A percentile compares a stretch with the other conserved stretches of the same genome.
These are phyloP conservation scores for Liolophura sinensis DNA, from an alignment of 1,140 invertebrate genomes.

Conservation along the genomic window DNA sequence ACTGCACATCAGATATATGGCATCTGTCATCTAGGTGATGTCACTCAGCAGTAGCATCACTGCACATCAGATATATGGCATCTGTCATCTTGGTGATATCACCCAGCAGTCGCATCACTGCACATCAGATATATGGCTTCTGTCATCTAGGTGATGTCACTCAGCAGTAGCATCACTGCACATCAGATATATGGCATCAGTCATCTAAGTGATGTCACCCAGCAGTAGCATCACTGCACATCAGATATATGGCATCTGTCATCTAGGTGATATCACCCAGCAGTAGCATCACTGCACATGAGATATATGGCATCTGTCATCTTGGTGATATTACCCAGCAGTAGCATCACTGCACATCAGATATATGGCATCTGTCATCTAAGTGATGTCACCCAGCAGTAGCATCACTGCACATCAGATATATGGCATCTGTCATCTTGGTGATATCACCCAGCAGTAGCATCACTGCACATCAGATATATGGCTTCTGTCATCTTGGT, in stretches of 20 bases:
- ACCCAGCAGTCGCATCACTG: background rate
- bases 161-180: slow-evolving; percentile 2
- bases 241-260: slow-evolving; percentile 24
- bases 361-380: background rate
- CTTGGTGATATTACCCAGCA: background rate
- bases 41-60: slow-evolving; percentile 7
- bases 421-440: too few relatives aligned
- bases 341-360: background rate
- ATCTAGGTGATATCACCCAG: slow-evolving; percentile 35
- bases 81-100: too few relatives aligned
- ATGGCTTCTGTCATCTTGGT: background rate
- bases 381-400: too few relatives aligned
- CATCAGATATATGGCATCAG: too few relatives aligned
- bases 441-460: background rate
- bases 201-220: too few relatives aligned
- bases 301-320: too few relatives aligned
- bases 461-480: background rate
- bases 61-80: background rate
- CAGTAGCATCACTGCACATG: background rate
- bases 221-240: background rate
- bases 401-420: background rate
- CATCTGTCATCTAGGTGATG: slow-evolving; percentile 39
- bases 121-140: background rate
- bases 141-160: slow-evolving; percentile 38
- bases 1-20: background rate